Evolutionary conservation across 2,113 vertebrate genomes (phyloP), one percentile per base, ranked within the genome.

Genomic region (Lonchura striata): DNA sequence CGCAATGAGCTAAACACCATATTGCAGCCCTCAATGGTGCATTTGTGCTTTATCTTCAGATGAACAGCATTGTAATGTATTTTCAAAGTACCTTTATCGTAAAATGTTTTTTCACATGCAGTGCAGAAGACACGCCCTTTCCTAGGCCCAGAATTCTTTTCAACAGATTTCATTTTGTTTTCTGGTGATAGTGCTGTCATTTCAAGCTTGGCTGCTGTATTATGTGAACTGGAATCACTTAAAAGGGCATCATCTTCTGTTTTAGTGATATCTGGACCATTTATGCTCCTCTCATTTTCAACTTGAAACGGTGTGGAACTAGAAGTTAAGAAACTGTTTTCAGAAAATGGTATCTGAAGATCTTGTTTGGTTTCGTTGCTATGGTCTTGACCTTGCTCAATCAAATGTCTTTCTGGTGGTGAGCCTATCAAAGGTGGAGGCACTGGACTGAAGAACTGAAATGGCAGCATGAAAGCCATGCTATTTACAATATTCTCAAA

Each of bases 41-140:
- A 99, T 83, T 98, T 99, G 92, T 99, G 99, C 94, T 99, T 99
- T 96, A 99, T 99, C 98, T 99, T 99, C 80, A 99, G 98, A 96
- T 99, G 99, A 65, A 99, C 99, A 6, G 99, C 99, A 7, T 99
- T 99, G 92, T 99, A 99, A 97, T 99, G 99, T 94, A 99, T 99
- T 97, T 99, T 99, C 89, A 99, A 98, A 8, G 99, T 99, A 81
- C 99, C 99, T 97, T 99, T 99, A 90, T 99, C 99, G 3, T 99
- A 99, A 96, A 99, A 99, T 1, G 99, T 99, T 97, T 99, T 99
- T 96, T 99, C 99, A 21, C 99, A 99, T 2, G 99, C 99, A 0
- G 98, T 99, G 96, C 99, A 99, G 98, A 98, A 99, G 31, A 99
- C 99, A 12, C 99, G 98, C 20, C 99, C 99, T 96, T 99, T 99